phyloP scores from a whole-genome alignment of 2,797 vertebrate genomes.

The Manis javanica region DNA sequence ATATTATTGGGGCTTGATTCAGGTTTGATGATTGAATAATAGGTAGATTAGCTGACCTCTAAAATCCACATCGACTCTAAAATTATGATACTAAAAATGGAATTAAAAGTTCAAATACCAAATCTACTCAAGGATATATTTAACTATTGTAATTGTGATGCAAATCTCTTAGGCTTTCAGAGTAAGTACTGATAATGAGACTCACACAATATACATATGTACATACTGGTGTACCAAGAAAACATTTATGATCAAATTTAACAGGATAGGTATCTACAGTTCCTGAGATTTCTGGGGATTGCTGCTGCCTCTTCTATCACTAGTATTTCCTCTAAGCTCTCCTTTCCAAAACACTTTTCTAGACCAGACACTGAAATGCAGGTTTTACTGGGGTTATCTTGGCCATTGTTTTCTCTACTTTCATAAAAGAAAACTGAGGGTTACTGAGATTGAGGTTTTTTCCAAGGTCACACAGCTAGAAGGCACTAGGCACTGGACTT shows the following conservation, averaged over 20 bases:
- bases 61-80: conserved; percentile 65
- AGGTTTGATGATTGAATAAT: conserved; percentile 76
- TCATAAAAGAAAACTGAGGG: not conserved
- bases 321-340: not conserved
- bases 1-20: conserved; percentile 73
- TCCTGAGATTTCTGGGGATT: not conserved
- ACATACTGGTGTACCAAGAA: not conserved
- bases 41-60: conserved; percentile 76
- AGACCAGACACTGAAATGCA: not conserved
- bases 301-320: not conserved
- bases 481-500: not conserved
- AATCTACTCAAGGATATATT: conserved; percentile 76
- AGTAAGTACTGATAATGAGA: not conserved
- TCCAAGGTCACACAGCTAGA: not conserved
- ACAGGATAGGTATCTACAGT: not conserved
- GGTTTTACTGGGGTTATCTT: not conserved
- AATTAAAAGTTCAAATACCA: conserved; percentile 79
- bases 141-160: conserved; percentile 51
- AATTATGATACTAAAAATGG: conserved; percentile 71
- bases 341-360: not conserved
- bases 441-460: not conserved
- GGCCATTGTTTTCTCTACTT: not conserved
- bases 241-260: not conserved
- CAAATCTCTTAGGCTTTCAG: conserved; percentile 55
- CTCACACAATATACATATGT: not conserved